phyloP scores from a whole-genome alignment of 2,888 invertebrate species.

The Deilephila porcellus region DNA sequence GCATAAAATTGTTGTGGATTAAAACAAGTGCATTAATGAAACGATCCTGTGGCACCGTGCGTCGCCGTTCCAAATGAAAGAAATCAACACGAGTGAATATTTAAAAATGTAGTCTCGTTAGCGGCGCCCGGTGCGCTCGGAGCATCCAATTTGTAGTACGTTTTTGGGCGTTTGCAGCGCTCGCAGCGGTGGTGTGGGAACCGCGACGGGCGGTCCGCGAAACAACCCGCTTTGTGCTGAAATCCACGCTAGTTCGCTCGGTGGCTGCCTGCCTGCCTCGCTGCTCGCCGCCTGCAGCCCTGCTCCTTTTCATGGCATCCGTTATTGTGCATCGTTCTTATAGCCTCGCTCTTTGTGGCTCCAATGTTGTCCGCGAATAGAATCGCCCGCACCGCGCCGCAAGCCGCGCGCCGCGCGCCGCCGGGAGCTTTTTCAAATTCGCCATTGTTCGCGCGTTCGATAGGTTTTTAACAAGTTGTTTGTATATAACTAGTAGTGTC shows the following conservation, averaged over 20 bases:
- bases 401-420: slow-evolving; percentile 35
- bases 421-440: slow-evolving; percentile 56
- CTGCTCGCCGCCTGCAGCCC: not conserved
- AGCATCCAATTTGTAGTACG: slow-evolving; percentile 64
- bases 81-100: slow-evolving; percentile 44
- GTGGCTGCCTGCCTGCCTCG: slow-evolving; percentile 4
- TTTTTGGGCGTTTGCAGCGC: slow-evolving; percentile 65
- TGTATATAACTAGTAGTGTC: slow-evolving; percentile 40
- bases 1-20: slow-evolving; percentile 18
- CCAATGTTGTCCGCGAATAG: slow-evolving; percentile 55
- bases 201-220: slow-evolving; percentile 68
- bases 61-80: slow-evolving; percentile 16
- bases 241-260: slow-evolving; percentile 47
- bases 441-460: slow-evolving; percentile 44
- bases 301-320: slow-evolving; percentile 69
- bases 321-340: slow-evolving; percentile 68
- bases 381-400: slow-evolving; percentile 45
- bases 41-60: not conserved
- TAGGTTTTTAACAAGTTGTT: slow-evolving; percentile 56
- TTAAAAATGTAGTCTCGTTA: slow-evolving; percentile 65
- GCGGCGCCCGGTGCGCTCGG: slow-evolving; percentile 46
- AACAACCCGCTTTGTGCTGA: slow-evolving; percentile 66
- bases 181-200: slow-evolving; percentile 63
- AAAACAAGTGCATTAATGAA: slow-evolving; percentile 16
- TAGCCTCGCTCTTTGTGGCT: slow-evolving; percentile 62